Percentiles rank a stretch among this genome's conserved stretches.
Evolutionary conservation across 2,888 invertebrate genomes (phyloP).

Genomic region (Euzetes globulus): DNA sequence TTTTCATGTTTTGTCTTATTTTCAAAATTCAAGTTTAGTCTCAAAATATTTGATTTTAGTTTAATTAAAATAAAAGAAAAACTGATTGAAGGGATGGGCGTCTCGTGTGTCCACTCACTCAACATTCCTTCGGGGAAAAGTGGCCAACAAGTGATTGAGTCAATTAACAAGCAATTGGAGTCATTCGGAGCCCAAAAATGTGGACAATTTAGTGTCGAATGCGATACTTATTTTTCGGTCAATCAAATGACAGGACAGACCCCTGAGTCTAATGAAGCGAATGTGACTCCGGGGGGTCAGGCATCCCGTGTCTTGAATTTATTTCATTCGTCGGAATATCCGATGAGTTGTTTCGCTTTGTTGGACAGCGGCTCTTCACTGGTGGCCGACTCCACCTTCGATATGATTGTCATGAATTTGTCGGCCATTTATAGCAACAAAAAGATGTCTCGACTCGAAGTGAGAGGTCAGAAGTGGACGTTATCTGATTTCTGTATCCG

Average conservation of each 20-base stretch:
- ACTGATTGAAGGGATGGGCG: slow-evolving; percentile 37
- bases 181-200: slow-evolving; percentile 77
- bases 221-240: slow-evolving; percentile 68
- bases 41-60: background rate
- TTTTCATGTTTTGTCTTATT: background rate
- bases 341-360: slow-evolving; percentile 85
- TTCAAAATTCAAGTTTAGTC: background rate
- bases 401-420: slow-evolving; percentile 80
- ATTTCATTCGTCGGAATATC: slow-evolving; percentile 91
- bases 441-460: slow-evolving; percentile 63
- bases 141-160: slow-evolving; percentile 75
- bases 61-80: background rate
- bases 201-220: slow-evolving; percentile 87
- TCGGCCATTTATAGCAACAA: slow-evolving; percentile 78
- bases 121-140: slow-evolving; percentile 79
- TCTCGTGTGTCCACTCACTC: slow-evolving; percentile 62
- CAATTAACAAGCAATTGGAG: slow-evolving; percentile 71
- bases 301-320: slow-evolving; percentile 68
- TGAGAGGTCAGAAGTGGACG: slow-evolving; percentile 59
- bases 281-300: background rate
- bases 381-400: slow-evolving; percentile 82
- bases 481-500: slow-evolving; percentile 83
- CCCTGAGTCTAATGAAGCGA: background rate
- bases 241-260: slow-evolving; percentile 34
- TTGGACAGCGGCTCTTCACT: slow-evolving; percentile 69